Percentiles rank a stretch among this genome's conserved stretches.
phyloP scores from a whole-genome alignment of 2,888 invertebrate species.

The Rhingia rostrata region DNA sequence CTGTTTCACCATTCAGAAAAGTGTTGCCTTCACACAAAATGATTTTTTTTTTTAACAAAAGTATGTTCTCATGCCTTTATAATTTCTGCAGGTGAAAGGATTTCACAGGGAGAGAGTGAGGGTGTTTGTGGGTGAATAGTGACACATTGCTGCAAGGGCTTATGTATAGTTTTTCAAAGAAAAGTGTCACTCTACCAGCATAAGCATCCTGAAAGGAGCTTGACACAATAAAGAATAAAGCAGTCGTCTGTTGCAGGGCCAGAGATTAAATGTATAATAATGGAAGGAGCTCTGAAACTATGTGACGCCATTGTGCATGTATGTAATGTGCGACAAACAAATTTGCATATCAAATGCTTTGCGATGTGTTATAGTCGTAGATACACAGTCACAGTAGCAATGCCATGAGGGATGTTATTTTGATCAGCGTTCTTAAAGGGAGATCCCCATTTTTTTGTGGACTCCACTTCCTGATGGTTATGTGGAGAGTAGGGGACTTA shows the following conservation, averaged over 20 bases:
- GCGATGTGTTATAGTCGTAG: not conserved
- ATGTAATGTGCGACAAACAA: constrained; percentile 7
- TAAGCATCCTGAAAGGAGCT: constrained; percentile 11
- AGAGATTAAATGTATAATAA: not conserved
- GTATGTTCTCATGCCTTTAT: not conserved
- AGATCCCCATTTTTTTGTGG: not conserved
- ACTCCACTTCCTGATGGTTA: no score
- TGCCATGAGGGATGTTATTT: not conserved
- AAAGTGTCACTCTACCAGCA: constrained; percentile 14
- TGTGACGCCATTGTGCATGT: constrained; percentile 7
- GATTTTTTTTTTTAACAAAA: not conserved
- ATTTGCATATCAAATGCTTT: constrained; percentile 19
- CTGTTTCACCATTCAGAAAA: not conserved
- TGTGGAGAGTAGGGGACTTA: no score
- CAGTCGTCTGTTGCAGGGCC: constrained; percentile 8
- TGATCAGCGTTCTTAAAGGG: not conserved
- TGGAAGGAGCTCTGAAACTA: constrained; percentile 6
- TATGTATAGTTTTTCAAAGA: not conserved
- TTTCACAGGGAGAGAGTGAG: not conserved
- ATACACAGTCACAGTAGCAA: constrained; percentile 1
- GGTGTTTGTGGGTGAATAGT: not conserved
- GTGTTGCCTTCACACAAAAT: not conserved
- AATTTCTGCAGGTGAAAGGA: not conserved
- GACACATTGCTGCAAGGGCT: not conserved
- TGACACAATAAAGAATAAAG: constrained; percentile 28